Evolutionary conservation across 92 coral and sea anemone genomes (phyloP), one percentile per base, ranked within the genome.

Genomic region (Umimayanthus kanabou): DNA sequence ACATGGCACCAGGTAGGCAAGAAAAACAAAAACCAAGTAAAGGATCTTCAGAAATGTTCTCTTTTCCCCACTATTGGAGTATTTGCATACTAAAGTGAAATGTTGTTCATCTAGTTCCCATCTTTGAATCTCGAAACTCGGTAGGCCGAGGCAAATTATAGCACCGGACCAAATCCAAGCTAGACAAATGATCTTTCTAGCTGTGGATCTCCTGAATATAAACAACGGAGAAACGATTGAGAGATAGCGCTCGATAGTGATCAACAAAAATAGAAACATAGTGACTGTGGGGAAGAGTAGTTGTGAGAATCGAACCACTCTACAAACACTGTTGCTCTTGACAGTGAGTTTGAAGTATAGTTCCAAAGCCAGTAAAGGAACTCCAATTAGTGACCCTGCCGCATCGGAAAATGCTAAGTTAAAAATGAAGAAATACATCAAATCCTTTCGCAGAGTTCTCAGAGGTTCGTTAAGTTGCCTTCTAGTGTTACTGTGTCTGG

Each of bases 371-470:
- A 75, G 11, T 20, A 75, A 75, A 16, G 53, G 79, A 22, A 75
- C 39, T 4, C 47, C 79, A 75, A 37, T 39, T 4, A 39, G 22
- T 6, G 53, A 75, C 40, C 49, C 79, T 75, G 25, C 49, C 3
- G 49, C 49, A 39, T 75, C 79, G 43, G 79, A 75, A 18, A 75
- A 9, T 15, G 79, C 79, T 9, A 75, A 75, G 49, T 39, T 75
- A n/a, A 75, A 75, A 40, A 75, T 39, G 29, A 75, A 75, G 25
- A 39, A 75, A 75, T 75, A 33, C 79, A 37, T 16, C 9, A 75
- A 37, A 2, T 75, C 26, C 43, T 75, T 75, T 7, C 50, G 40
- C 25, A 47, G 16, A 5, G 25, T 4, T 0, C 4, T 75, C 8
- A n/a, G 0, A 37, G 39, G 1, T 15, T 28, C 39, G 37, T 1